phyloP scores from a whole-genome alignment of 2,888 invertebrate species.

The Netelia virgata region DNA sequence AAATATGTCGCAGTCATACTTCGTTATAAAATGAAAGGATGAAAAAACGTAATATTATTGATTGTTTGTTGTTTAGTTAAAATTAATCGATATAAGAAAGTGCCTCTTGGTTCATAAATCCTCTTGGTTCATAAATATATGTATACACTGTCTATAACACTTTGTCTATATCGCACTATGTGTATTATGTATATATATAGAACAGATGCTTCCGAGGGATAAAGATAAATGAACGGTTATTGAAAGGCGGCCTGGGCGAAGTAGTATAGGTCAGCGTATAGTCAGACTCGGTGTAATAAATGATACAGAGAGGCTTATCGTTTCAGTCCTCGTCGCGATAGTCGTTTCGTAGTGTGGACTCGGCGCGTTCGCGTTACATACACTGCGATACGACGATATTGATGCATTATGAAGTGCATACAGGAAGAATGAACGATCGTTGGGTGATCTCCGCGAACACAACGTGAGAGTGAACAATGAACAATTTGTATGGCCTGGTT shows the following conservation, averaged over 20 bases:
- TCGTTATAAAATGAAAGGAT: too few species aligned
- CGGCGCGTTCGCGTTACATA: not conserved
- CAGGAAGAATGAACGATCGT: conserved; percentile 28
- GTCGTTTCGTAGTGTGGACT: not conserved
- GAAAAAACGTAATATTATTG: too few species aligned
- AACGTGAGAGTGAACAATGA: conserved; percentile 39
- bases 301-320: conserved; percentile 23
- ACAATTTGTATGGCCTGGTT: conserved; percentile 20
- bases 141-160: not conserved
- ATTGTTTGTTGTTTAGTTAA: too few species aligned
- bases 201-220: conserved; percentile 21
- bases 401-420: conserved; percentile 14
- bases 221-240: conserved; percentile 42
- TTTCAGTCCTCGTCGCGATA: not conserved
- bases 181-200: not conserved
- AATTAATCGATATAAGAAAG: too few species aligned
- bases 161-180: not conserved
- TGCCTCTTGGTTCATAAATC: too few species aligned
- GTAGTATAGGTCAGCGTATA: conserved; percentile 29
- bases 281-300: conserved; percentile 28
- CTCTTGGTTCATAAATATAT: too few species aligned
- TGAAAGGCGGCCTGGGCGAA: conserved; percentile 9
- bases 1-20: not conserved
- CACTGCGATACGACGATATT: not conserved
- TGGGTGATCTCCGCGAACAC: conserved; percentile 8